phyloP scores from a whole-genome alignment of 2,888 invertebrate species.

The Eupithecia dodoneata region DNA sequence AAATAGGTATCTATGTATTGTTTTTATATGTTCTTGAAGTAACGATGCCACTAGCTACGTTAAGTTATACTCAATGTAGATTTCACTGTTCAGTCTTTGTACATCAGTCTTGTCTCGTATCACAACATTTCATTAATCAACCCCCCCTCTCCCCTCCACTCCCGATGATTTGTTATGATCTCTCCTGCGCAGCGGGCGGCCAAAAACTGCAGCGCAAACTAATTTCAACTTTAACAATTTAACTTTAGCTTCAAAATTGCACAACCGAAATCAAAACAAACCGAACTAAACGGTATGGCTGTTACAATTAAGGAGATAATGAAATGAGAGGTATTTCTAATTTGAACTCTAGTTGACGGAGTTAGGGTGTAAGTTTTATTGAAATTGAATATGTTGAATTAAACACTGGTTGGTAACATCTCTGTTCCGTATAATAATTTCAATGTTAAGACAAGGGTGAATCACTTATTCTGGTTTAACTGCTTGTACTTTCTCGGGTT shows the following conservation, averaged over 20 bases:
- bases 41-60: no score
- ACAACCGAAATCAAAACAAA: slow-evolving; percentile 73
- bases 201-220: slow-evolving; percentile 66
- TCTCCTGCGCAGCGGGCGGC: slow-evolving; percentile 75
- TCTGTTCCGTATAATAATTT: slow-evolving; percentile 73
- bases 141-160: slow-evolving; percentile 56
- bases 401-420: slow-evolving; percentile 68
- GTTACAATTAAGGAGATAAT: slow-evolving; percentile 79
- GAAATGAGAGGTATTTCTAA: slow-evolving; percentile 48
- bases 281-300: slow-evolving; percentile 73
- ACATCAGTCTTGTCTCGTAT: slow-evolving; percentile 24
- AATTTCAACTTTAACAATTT: slow-evolving; percentile 54
- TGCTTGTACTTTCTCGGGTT: slow-evolving; percentile 39
- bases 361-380: slow-evolving; percentile 51
- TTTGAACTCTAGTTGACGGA: slow-evolving; percentile 43
- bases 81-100: neutral
- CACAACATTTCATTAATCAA: slow-evolving; percentile 30
- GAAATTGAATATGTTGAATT: slow-evolving; percentile 54
- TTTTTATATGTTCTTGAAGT: no score
- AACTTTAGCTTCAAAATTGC: slow-evolving; percentile 48
- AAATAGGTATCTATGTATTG: no score
- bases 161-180: slow-evolving; percentile 81
- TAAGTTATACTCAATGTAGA: no score
- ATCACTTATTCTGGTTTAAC: slow-evolving; percentile 74
- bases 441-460: slow-evolving; percentile 75